phyloP scores from a whole-genome alignment of 2,113 vertebrate genomes.

The Actinemys pallida region DNA sequence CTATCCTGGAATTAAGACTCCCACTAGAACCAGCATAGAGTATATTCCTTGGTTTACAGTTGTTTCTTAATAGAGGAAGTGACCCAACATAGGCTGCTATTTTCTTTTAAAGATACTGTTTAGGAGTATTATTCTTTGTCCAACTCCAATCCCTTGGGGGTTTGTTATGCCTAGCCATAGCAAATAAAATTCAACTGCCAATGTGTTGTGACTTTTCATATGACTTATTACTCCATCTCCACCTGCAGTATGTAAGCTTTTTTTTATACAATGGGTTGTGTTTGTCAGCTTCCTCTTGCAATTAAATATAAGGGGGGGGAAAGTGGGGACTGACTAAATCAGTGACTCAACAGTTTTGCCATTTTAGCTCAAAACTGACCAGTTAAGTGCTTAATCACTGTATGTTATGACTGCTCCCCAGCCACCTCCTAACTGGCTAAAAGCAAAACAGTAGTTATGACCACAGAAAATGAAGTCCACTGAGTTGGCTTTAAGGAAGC shows the following conservation, averaged over 20 bases:
- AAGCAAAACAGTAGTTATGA: background rate
- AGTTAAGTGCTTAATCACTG: background rate
- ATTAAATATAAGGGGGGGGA: background rate
- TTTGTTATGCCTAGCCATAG: background rate
- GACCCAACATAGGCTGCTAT: background rate
- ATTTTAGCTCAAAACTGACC: background rate
- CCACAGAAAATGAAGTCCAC: background rate
- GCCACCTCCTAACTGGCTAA: background rate
- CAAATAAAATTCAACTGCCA: background rate
- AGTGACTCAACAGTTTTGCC: background rate
- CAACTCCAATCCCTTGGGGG: background rate
- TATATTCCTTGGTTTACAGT: background rate
- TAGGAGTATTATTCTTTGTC: rapidly evolving
- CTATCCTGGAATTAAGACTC: background rate
- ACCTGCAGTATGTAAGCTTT: background rate
- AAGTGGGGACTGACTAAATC: background rate
- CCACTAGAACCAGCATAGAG: background rate
- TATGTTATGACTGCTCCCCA: background rate
- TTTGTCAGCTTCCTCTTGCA: conserved; percentile 43
- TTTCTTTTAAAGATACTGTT: background rate
- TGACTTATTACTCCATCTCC: background rate
- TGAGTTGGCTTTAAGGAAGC: background rate
- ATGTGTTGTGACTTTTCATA: background rate
- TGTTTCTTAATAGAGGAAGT: background rate
- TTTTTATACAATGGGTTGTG: conserved; percentile 27